Percentiles rank a stretch among this genome's conserved stretches.
These are phyloP conservation scores for Teleopsis dalmanni DNA, from an alignment of 1,140 invertebrate species.

Conservation along the genomic window DNA sequence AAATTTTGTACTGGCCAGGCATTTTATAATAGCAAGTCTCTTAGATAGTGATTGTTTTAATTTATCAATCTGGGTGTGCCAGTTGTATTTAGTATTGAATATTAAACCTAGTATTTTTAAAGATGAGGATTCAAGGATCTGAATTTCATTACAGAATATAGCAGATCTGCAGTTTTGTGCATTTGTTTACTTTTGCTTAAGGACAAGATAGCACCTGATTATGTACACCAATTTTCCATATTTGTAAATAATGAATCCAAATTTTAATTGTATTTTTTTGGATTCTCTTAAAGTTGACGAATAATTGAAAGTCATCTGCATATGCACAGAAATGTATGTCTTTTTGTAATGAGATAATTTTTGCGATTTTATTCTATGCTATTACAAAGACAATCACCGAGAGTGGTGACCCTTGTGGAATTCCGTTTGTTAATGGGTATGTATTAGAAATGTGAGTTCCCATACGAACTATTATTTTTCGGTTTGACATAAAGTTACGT, in stretches of 20 bases:
- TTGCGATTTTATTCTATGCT: conserved; percentile 11
- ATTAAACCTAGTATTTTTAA: conserved; percentile 14
- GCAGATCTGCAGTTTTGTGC: conserved; percentile 11
- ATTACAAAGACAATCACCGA: conserved; percentile 14
- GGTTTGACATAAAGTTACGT: conserved; percentile 11
- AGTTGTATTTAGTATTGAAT: conserved; percentile 17
- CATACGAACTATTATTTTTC: conserved; percentile 9
- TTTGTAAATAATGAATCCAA: conserved; percentile 8
- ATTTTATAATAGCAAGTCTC: conserved; percentile 17
- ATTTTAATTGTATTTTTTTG: conserved; percentile 11
- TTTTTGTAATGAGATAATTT: conserved; percentile 3
- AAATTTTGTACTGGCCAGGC: conserved; percentile 13
- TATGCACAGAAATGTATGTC: conserved; percentile 9
- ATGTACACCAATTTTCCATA: conserved; percentile 10
- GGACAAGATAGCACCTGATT: conserved; percentile 12
- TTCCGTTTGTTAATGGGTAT: conserved; percentile 8
- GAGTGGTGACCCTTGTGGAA: conserved; percentile 14
- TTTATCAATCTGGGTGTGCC: conserved; percentile 11
- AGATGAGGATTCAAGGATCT: conserved; percentile 2
- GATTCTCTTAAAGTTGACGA: conserved; percentile 4
- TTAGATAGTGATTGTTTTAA: background rate
- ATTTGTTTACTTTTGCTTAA: conserved; percentile 14
- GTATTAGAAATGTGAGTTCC: background rate
- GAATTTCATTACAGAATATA: conserved; percentile 6
- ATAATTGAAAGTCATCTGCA: conserved; percentile 13